These are phyloP conservation scores for Cantharis rufa DNA, from an alignment of 2,888 invertebrate genomes.

Conservation along the genomic window DNA sequence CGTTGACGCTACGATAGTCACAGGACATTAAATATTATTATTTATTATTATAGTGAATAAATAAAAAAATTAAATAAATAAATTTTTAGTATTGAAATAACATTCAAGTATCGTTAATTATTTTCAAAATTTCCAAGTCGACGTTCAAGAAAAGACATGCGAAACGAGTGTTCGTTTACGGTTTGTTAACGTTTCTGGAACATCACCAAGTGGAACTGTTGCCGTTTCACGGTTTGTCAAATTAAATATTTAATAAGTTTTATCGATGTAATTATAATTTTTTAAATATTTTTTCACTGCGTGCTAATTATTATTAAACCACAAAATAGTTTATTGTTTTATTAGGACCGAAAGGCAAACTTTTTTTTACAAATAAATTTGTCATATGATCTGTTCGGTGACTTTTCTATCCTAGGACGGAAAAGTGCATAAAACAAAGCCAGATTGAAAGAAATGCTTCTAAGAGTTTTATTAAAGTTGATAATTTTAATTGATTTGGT, in stretches of 20 bases:
- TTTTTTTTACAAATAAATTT: too few relatives aligned
- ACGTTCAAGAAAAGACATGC: neutral
- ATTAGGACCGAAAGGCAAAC: too few relatives aligned
- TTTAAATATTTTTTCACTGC: neutral
- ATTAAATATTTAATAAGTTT: slow-evolving; percentile 10
- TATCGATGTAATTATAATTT: slow-evolving; percentile 8
- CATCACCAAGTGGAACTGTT: slow-evolving; percentile 12
- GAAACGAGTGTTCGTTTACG: slow-evolving; percentile 3
- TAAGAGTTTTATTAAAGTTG: neutral
- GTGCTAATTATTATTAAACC: neutral
- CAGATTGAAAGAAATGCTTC: neutral
- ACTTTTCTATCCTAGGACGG: too few relatives aligned
- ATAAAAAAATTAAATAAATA: neutral
- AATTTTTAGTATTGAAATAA: neutral
- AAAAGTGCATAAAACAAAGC: neutral
- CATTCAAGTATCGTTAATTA: neutral
- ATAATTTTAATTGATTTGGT: neutral
- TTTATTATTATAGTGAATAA: neutral
- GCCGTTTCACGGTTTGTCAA: slow-evolving; percentile 14
- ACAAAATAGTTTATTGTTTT: too few relatives aligned
- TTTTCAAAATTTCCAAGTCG: neutral
- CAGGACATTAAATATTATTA: neutral
- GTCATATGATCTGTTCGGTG: too few relatives aligned
- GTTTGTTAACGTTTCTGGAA: slow-evolving; percentile 20
- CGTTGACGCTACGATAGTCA: neutral